phyloP scores from a whole-genome alignment of 2,113 vertebrate species.

The Tupaia tana region DNA sequence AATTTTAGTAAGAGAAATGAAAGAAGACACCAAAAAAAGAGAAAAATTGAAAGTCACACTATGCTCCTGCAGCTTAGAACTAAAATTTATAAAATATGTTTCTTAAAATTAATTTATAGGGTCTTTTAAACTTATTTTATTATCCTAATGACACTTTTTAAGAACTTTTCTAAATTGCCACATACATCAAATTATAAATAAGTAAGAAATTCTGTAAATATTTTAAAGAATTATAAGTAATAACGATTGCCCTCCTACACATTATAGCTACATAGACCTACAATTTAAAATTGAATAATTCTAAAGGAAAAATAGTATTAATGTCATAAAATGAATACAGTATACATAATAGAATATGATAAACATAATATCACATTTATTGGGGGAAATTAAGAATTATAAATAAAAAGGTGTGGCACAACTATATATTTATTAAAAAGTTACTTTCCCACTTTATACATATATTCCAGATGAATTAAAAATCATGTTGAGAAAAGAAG shows the following conservation, averaged over 20 bases:
- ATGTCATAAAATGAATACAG: neutral
- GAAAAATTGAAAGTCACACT: neutral
- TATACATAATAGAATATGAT: no score
- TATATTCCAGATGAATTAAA: neutral
- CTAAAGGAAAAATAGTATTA: neutral
- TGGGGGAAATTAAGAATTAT: neutral
- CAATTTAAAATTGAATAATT: neutral
- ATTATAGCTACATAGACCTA: neutral
- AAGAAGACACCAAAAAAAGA: neutral
- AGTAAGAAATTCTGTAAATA: neutral
- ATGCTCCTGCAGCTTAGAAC: neutral
- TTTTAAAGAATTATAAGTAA: neutral
- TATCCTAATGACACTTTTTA: neutral
- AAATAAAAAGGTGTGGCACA: neutral
- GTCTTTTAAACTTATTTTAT: neutral
- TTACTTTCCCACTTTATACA: neutral
- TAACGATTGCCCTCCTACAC: no score
- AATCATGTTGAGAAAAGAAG: neutral
- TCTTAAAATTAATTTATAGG: neutral
- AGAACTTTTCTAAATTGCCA: neutral
- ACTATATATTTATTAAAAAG: neutral
- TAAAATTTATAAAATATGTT: neutral
- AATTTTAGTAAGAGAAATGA: neutral
- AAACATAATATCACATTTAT: neutral
- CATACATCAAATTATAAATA: no score